Conservation (phyloP, 2,797 vertebrate species). For the Propithecus perrieri region DNA sequence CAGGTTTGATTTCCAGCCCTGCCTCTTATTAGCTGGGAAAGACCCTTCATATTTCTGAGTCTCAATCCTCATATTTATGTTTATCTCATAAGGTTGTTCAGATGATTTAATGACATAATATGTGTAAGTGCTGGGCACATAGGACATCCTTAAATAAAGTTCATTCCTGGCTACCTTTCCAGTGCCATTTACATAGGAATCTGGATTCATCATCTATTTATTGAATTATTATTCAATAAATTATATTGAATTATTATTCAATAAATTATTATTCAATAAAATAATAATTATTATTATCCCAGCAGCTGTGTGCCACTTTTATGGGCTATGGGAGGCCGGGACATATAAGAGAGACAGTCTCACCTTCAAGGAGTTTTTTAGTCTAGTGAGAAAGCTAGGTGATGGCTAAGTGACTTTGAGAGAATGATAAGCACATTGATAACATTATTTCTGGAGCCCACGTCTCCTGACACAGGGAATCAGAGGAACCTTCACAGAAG, state of each 20-base stretch:
- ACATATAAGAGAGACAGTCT: neutral
- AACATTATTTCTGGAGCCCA: neutral
- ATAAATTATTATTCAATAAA: too few relatives aligned
- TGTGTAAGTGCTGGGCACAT: neutral
- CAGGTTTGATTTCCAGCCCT: neutral
- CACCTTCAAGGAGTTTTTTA: neutral
- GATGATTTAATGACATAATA: conserved; percentile 1
- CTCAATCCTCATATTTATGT: neutral
- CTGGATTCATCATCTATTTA: neutral
- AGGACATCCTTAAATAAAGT: neutral
- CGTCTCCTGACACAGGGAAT: neutral
- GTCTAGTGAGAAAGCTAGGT: neutral
- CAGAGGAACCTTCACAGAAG: neutral
- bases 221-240: too few relatives aligned
- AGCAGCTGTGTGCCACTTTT: neutral
- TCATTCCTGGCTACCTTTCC: neutral
- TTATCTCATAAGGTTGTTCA: neutral
- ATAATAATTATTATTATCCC: too few relatives aligned
- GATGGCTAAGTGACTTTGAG: neutral
- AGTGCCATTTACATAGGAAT: neutral
- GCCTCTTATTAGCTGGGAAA: neutral
- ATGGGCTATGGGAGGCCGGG: neutral
- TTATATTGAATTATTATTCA: too few relatives aligned
- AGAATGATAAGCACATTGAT: neutral
- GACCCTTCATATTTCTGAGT: neutral